A percentile compares a stretch with the other conserved stretches of the same genome.
Evolutionary conservation across 2,888 invertebrate species (phyloP).

Genomic region (Melikaiella ostensackeni): DNA sequence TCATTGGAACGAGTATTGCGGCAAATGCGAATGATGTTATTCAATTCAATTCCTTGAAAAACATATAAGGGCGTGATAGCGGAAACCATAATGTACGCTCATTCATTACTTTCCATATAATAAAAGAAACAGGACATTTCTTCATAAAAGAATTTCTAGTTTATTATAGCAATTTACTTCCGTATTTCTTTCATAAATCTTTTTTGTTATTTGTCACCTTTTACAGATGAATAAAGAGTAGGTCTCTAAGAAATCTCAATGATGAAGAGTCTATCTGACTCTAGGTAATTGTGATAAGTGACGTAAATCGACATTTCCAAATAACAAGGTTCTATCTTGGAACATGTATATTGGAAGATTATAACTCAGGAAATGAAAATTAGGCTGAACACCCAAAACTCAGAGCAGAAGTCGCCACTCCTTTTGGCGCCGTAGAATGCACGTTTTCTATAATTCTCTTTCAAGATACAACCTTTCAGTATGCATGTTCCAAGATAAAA

Average conservation of each 20-base stretch:
- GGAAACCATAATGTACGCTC: conserved; percentile 15
- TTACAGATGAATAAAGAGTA: neutral
- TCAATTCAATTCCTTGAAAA: conserved; percentile 22
- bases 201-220: conserved; percentile 2
- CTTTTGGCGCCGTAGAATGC: too few relatives aligned
- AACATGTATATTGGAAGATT: too few relatives aligned
- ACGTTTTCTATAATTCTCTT: too few relatives aligned
- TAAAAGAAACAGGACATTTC: conserved; percentile 3
- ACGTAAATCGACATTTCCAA: neutral
- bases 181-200: conserved; percentile 11
- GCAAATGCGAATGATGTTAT: conserved; percentile 21
- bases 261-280: neutral
- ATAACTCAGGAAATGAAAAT: too few relatives aligned
- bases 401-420: too few relatives aligned
- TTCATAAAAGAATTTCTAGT: conserved; percentile 6
- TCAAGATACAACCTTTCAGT: too few relatives aligned
- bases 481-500: too few relatives aligned
- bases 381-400: too few relatives aligned
- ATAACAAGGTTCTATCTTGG: too few relatives aligned
- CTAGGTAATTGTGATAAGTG: neutral
- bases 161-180: neutral
- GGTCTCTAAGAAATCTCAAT: neutral
- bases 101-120: conserved; percentile 1
- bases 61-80: conserved; percentile 10
- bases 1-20: conserved; percentile 9